Evolutionary conservation across 2,888 invertebrate species (phyloP), one percentile per base, ranked within the genome.

Genomic region (Operophtera brumata): DNA sequence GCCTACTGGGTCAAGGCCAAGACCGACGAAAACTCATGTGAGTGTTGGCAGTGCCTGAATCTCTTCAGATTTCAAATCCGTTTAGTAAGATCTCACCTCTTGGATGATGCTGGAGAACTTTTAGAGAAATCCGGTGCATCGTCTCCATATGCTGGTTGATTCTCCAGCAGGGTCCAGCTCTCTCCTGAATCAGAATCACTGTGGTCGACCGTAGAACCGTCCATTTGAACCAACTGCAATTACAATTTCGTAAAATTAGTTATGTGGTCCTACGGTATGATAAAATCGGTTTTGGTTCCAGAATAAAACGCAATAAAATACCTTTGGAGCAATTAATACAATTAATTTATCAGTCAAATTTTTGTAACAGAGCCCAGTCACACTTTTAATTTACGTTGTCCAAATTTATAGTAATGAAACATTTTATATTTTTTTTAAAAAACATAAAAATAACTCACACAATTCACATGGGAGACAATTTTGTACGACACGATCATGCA

Each of bases 171-270:
- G 41, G 86, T 90, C 91, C 91, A 91, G 73, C 90, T 90, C 55
- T 90, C 90, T 39, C 89, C 88, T 26, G 90, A 90, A 71, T 91
- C 91, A n/a, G 90, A 90, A 71, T 91, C 90, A 65, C 89, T 90
- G 62, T 84, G 85, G 45, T 88, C 89, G 41, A 77, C 54, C 55
- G 65, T 66, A 54, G 77, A 70, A 58, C 77, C 81, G 72, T 90
- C 90, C 89, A 90, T 90, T 77, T 73, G 64, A 66, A 60, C 58
- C 53, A 60, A 59, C 57, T 62, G 41, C 46, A 26, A 43, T 28
- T 14, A 47, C 13, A 34, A 30, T 12, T 14, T 7, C 7, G 25
- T 14, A 1, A 13, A 13, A 7, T 36, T 36, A 8, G n/a, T 13
- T 13, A 13, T 2, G 8, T 12, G 3, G 7, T 12, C n/a, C n/a